phyloP scores from a whole-genome alignment of 2,113 vertebrate species.

The Athene noctua region DNA sequence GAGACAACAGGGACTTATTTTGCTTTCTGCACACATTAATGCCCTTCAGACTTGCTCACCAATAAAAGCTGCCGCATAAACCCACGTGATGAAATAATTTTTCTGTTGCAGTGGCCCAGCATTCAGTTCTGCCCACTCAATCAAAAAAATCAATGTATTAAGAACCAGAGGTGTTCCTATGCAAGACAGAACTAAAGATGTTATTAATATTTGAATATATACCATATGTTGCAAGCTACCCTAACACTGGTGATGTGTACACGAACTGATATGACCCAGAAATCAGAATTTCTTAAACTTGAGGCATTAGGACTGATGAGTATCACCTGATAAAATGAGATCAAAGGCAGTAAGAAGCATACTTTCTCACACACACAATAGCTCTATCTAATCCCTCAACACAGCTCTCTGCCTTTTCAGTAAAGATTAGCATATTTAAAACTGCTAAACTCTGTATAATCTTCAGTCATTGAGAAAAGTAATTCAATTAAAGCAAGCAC shows the following conservation, averaged over 20 bases:
- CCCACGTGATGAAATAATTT: neutral
- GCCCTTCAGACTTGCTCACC: neutral
- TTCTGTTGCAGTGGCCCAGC: neutral
- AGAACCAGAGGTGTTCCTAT: neutral
- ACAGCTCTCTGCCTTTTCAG: slow-evolving; percentile 41
- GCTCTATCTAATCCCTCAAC: slow-evolving; percentile 32
- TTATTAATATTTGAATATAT: neutral
- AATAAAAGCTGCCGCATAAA: neutral
- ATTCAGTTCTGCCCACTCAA: neutral
- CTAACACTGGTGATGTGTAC: neutral
- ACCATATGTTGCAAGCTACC: neutral
- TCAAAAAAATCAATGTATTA: neutral
- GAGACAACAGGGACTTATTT: neutral
- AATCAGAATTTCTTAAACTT: neutral
- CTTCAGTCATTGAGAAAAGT: slow-evolving; percentile 38
- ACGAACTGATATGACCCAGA: neutral
- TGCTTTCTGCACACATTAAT: neutral
- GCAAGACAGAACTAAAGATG: neutral
- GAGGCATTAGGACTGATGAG: neutral
- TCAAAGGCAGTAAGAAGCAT: neutral
- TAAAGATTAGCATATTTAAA: slow-evolving; percentile 55
- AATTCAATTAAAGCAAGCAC: slow-evolving; percentile 56
- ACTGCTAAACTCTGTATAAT: slow-evolving; percentile 53
- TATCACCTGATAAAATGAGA: neutral
- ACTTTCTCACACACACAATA: neutral